A percentile compares a stretch with the other conserved stretches of the same genome.
phyloP scores from a whole-genome alignment of 2,113 vertebrate genomes.

The Mormyrus lacerda region DNA sequence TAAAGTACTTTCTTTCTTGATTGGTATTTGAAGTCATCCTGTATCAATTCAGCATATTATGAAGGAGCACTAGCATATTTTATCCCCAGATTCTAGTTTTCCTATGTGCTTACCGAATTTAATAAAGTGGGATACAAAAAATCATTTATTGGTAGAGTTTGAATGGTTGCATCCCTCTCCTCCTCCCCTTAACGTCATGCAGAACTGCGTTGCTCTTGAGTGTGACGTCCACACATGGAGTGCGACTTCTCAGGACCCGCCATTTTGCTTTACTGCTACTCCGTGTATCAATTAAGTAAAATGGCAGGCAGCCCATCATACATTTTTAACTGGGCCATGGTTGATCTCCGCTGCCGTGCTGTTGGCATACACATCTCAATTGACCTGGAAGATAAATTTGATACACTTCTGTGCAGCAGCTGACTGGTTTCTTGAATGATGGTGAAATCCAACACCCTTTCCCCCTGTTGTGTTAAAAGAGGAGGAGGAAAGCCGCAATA shows the following conservation, averaged over 20 bases:
- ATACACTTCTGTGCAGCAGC: constrained; percentile 26
- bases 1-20: not conserved
- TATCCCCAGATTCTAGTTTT: not conserved
- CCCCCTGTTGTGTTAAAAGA: not conserved
- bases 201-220: not conserved
- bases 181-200: not conserved
- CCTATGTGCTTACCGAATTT: not conserved
- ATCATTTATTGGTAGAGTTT: not conserved
- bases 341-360: constrained; percentile 31
- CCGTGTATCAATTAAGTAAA: constrained; percentile 24
- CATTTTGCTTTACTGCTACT: not conserved
- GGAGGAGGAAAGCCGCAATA: not conserved
- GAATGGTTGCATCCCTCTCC: not conserved
- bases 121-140: not conserved
- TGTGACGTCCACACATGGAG: not conserved
- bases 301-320: constrained; percentile 36
- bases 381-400: constrained; percentile 28
- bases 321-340: constrained; percentile 46
- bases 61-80: not conserved
- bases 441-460: constrained; percentile 13
- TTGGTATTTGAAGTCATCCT: not conserved
- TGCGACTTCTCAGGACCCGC: not conserved
- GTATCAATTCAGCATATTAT: not conserved
- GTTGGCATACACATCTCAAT: constrained; percentile 10
- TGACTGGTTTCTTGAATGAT: constrained; percentile 18